These are phyloP conservation scores for Lasioglossum villosulum DNA, from an alignment of 2,888 invertebrate species.

Conservation along the genomic window DNA sequence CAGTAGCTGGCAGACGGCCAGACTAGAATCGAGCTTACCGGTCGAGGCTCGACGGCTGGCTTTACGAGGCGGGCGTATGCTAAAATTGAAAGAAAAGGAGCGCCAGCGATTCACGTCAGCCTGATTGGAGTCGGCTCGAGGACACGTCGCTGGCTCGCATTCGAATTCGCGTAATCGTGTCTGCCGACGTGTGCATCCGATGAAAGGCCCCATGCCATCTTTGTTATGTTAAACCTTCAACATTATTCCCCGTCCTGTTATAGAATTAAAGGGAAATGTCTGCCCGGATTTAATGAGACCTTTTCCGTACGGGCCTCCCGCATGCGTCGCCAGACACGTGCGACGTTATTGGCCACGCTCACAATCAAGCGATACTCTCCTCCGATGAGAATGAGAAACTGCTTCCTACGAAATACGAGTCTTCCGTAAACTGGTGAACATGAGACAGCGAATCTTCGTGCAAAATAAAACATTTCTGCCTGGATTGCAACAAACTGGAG, in stretches of 20 bases:
- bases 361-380: not conserved
- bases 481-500: too few species aligned
- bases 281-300: conserved; percentile 29
- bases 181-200: conserved; percentile 53
- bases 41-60: conserved; percentile 63
- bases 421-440: not conserved
- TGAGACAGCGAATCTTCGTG: too few species aligned
- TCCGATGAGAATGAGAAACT: not conserved
- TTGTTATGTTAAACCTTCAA: conserved; percentile 37
- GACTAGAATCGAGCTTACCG: conserved; percentile 70
- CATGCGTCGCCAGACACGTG: not conserved
- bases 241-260: conserved; percentile 26
- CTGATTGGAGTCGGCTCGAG: conserved; percentile 67
- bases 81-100: conserved; percentile 78
- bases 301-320: not conserved
- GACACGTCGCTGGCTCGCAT: conserved; percentile 66
- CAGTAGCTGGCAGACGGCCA: conserved; percentile 75
- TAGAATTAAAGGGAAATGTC: conserved; percentile 31
- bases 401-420: not conserved
- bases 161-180: conserved; percentile 71
- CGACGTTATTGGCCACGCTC: not conserved
- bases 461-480: too few species aligned
- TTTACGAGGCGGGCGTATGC: conserved; percentile 66
- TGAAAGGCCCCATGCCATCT: conserved; percentile 26
- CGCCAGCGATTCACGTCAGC: conserved; percentile 66